Base-by-base conservation (phyloP, 2,797 vertebrate species). In the Melanotaenia boesemani region DNA sequence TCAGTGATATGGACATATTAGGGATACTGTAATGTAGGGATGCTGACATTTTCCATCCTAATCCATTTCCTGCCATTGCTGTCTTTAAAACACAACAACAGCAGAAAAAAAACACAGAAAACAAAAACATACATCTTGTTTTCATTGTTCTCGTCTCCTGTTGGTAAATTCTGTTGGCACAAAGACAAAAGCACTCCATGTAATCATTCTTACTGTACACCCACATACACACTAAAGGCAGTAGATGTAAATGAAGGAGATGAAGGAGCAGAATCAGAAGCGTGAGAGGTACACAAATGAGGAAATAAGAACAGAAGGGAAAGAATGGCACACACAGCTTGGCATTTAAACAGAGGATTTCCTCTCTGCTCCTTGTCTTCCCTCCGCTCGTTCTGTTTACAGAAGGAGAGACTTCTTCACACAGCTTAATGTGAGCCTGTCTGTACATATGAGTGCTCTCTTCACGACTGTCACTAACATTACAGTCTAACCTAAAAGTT, bases 281-380 rank as follows among this genome's bases (percentile, higher is more conserved):
- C 58, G 44, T 59, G 67, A 75, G 81, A 82, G 84, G 74, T 81
- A 81, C 83, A 78, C 76, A 81, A 76, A 84, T 77, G 76, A 89
- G 87, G 85, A 88, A 91, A 89, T 85, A 87, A 81, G 86, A 88
- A 60, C 71, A 75, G 87, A 67, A 67, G 76, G 83, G 79, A 77
- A 82, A 86, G 79, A 89, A 86, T 80, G 85, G 83, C 84, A 83
- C 59, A 75, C 79, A 86, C 86, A 70, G 79, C 79, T 82, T 90
- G 89, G 85, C 85, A 85, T 90, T 89, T 79, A 87, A 82, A 84
- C 78, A 85, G 86, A 92, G 90, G 90, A 92, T 93, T 90, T 91
- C 91, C 91, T 92, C 83, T 63, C 75, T 75, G 82, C 74, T 86
- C 83, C 88, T 86, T 60, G 59, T 90, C 85, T 88, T 89, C 79